Conservation (phyloP, 1,140 invertebrate species). For the Argopecten irradians region DNA sequence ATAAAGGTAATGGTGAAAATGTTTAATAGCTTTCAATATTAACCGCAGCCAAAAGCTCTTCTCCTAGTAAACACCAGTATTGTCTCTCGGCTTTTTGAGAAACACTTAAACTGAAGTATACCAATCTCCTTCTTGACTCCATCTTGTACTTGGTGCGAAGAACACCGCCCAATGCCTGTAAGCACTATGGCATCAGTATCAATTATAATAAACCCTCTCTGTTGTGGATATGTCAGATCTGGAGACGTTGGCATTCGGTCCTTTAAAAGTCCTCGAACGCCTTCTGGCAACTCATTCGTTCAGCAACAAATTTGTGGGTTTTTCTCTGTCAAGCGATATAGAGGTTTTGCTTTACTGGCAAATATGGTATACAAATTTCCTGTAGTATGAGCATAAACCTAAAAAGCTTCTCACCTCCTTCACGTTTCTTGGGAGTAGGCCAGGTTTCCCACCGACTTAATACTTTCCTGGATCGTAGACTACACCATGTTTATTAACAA, state of each 20-base stretch:
- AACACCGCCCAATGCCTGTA: neutral
- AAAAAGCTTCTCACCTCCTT: slow-evolving; percentile 1
- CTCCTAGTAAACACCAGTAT: neutral
- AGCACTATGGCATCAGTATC: neutral
- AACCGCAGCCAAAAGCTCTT: neutral
- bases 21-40: neutral
- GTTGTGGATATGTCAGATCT: slow-evolving; percentile 30
- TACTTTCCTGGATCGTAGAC: neutral
- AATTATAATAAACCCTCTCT: neutral
- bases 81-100: neutral
- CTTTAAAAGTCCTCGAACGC: slow-evolving; percentile 40
- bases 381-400: slow-evolving; percentile 39
- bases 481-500: neutral
- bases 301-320: slow-evolving; percentile 25
- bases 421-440: neutral
- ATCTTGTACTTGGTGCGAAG: neutral
- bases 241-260: slow-evolving; percentile 19
- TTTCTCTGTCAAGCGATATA: slow-evolving; percentile 38
- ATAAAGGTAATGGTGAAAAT: neutral
- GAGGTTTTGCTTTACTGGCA: slow-evolving; percentile 30
- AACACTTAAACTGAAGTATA: neutral
- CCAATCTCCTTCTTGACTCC: neutral
- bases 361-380: slow-evolving; percentile 42
- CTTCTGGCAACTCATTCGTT: neutral
- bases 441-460: neutral